Percentiles rank a stretch among this genome's conserved stretches.
Conservation (phyloP, 2,797 vertebrate genomes). For the Hylomyscus alleni region DNA sequence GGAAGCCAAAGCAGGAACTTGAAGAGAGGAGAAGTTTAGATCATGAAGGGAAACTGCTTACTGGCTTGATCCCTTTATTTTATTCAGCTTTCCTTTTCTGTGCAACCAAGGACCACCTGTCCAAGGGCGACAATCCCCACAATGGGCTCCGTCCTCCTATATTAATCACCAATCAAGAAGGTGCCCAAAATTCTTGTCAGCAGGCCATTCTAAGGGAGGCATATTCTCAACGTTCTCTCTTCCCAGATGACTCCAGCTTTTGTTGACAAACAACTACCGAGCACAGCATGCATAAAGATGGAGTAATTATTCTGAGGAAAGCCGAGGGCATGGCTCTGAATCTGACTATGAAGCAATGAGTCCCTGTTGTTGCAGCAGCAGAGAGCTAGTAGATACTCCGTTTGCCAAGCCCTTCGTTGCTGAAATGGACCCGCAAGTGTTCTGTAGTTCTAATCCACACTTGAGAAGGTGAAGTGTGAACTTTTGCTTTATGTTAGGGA, state of each 20-base stretch:
- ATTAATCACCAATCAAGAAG: background rate
- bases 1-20: background rate
- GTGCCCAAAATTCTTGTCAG: background rate
- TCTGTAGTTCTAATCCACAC: background rate
- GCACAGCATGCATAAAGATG: background rate
- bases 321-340: background rate
- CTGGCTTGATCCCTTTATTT: background rate
- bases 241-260: background rate
- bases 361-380: background rate
- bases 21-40: background rate
- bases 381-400: slow-evolving; percentile 32
- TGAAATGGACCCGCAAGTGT: slow-evolving; percentile 50
- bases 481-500: background rate
- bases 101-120: background rate
- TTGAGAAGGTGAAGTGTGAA: background rate
- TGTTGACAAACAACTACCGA: background rate
- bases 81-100: background rate
- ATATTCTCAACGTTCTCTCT: background rate
- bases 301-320: slow-evolving; percentile 60
- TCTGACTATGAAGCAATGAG: slow-evolving; percentile 18
- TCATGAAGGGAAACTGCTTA: background rate
- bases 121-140: background rate
- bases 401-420: slow-evolving; percentile 35
- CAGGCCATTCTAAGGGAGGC: background rate
- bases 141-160: background rate